Evolutionary conservation across 2,797 vertebrate genomes (phyloP).

Genomic region (Eulemur rubriventer): DNA sequence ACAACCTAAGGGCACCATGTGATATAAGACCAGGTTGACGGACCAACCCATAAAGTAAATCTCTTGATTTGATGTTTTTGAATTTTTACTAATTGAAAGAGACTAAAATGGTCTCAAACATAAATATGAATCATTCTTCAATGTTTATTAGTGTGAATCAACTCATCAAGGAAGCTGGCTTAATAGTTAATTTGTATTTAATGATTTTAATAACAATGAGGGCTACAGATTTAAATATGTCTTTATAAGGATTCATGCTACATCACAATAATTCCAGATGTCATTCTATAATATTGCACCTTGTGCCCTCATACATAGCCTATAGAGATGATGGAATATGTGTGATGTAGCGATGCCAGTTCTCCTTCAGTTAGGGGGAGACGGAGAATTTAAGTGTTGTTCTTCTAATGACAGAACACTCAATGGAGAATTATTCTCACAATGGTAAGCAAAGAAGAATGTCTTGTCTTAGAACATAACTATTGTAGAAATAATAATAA

Average conservation of each 20-base stretch:
- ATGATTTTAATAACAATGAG: not conserved
- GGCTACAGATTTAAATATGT: not conserved
- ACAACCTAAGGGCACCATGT: too few species aligned
- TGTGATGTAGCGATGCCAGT: not conserved
- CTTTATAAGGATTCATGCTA: not conserved
- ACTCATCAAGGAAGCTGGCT: not conserved
- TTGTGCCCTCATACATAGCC: not conserved
- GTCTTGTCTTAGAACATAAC: conserved; percentile 51
- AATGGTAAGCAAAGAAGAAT: conserved; percentile 21
- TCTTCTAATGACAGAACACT: not conserved
- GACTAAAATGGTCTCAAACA: not conserved
- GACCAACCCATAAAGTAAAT: not conserved
- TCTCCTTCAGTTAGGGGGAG: not conserved
- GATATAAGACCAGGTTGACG: not conserved
- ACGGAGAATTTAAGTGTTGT: not conserved
- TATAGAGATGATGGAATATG: not conserved
- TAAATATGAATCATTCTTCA: conserved; percentile 18
- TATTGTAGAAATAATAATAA: conserved; percentile 65
- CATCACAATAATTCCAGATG: conserved; percentile 12
- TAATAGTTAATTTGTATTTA: not conserved
- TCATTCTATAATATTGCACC: not conserved
- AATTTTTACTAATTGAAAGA: not conserved
- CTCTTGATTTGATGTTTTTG: not conserved
- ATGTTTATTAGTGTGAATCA: not conserved
- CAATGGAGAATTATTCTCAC: conserved; percentile 6